phyloP scores from a whole-genome alignment of 2,888 invertebrate species.

The Drosophila maculinotata region DNA sequence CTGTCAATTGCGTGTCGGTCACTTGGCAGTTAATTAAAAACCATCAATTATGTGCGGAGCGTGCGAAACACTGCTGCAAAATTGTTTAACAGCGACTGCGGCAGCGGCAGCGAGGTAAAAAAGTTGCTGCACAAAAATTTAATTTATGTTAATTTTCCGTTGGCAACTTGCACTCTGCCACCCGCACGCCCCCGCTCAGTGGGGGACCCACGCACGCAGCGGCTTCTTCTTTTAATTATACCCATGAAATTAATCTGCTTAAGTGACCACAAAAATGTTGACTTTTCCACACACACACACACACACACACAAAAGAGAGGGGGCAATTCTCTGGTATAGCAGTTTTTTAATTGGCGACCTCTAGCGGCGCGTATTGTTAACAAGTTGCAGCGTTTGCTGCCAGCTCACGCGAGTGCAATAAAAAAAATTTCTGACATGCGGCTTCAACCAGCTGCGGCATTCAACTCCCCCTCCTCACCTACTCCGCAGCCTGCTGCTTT shows the following conservation, averaged over 20 bases:
- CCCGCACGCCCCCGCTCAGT: background rate
- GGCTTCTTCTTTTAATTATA: conserved; percentile 77
- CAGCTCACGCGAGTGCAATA: conserved; percentile 7
- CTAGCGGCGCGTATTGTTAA: conserved; percentile 73
- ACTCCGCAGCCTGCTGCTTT: conserved; percentile 2
- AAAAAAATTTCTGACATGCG: conserved; percentile 50
- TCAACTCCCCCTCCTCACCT: background rate
- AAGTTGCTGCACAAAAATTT: conserved; percentile 54
- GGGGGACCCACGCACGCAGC: conserved; percentile 43
- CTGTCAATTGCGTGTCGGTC: conserved; percentile 72
- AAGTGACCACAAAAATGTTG: conserved; percentile 81
- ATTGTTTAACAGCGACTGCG: conserved; percentile 45
- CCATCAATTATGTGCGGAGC: conserved; percentile 74
- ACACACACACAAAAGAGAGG: conserved; percentile 2
- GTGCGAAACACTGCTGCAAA: conserved; percentile 12
- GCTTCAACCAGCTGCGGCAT: conserved; percentile 42
- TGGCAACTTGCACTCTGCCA: conserved; percentile 30
- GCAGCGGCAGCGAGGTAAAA: conserved; percentile 5
- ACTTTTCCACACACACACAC: conserved; percentile 53
- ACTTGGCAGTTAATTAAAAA: conserved; percentile 79
- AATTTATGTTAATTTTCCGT: conserved; percentile 76
- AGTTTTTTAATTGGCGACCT: conserved; percentile 70
- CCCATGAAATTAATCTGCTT: conserved; percentile 79
- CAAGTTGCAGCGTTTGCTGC: conserved; percentile 62
- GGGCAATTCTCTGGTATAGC: conserved; percentile 16